Evolutionary conservation across 2,888 invertebrate genomes (phyloP), one percentile per base, ranked within the genome.

Genomic region (Subacronicta megacephala): DNA sequence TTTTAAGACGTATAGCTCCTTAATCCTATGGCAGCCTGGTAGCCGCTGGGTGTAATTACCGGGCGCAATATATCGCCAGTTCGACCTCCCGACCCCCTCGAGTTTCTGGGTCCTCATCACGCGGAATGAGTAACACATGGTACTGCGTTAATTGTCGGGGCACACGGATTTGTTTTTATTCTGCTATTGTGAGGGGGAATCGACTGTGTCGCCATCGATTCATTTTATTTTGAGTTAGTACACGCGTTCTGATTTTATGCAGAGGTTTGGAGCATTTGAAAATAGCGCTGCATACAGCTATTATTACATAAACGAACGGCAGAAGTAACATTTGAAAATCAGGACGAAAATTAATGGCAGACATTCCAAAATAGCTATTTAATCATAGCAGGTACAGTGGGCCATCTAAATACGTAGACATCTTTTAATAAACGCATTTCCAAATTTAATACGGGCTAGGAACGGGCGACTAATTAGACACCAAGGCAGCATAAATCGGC

Each of bases 91-190:
- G 73, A 69, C 78, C 78, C 67, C 72, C 67, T 31, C 54, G 61
- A 62, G 61, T 70, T 58, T 55, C 59, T 59, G 73, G 81, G 81
- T 84, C 84, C 88, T 90, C 90, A 86, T 91, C 92, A 89, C 82
- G 79, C 78, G 64, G 84, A 75, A 75, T 75, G 87, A 87, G 91
- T 88, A 88, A 91, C 93, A 93, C 92, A 93, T 93, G 93, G 85
- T 85, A 77, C 87, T 81, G 82, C 84, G 88, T 89, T 93, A 93
- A 92, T 92, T 91, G 90, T 86, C 80, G 82, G 84, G 86, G 83
- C 78, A 78, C 82, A 75, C 75, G 77, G 83, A 85, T 87, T 87
- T 87, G 90, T 89, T 91, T 90, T 90, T 89, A 90, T 89, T 88
- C 81, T 81, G 78, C 81, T 78, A 84, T 81, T 82, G 74, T 62